Base-by-base conservation (phyloP, 2,888 invertebrate species). In the Alentia gelatinosa region DNA sequence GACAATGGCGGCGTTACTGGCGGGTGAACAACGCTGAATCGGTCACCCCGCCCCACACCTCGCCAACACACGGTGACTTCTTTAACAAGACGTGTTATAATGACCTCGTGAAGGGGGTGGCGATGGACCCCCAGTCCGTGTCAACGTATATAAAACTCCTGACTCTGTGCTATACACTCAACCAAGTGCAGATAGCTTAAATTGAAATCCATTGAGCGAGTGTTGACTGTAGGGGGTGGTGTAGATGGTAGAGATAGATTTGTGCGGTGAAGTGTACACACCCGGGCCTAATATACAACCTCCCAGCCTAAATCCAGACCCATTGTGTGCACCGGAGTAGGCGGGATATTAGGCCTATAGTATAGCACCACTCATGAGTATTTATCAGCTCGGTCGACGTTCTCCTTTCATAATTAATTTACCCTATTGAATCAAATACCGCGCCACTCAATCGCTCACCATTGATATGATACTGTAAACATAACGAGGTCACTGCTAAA, bases 131-230 rank as follows among this genome's bases (percentile, higher is more conserved):
- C 9, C 47, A 9, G 19, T 19, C 9, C 9, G 47, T 47, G 47
- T 47, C 9, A 19, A 19, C 9, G 47, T 9, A 19, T 9, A 19
- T 12, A 19, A 19, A 12, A 19, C 47, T 47, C 9, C 47, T 9
- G 47, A 9, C 47, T 9, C 9, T 47, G 47, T 12, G 47, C 9
- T 47, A 19, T 47, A 19, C 9, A 47, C 9, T 9, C 47, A 19
- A 19, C 1, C 4, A 74, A 3, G 26, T 30, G 74, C 56, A 26
- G 68, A 68, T 30, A 39, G 37, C 79, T 79, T 79, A 79, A 79
- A 79, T 79, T 35, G 79, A 35, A 79, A 79, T 79, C 79, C 26
- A 79, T 79, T 79, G 79, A 79, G n/a, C 39, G 39, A 12, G 79
- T 12, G 23, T 39, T 39, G 37, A 26, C 26, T 79, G 37, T 15